Conservation (phyloP, 1,140 invertebrate species). For the Drosophila tropicalis region DNA sequence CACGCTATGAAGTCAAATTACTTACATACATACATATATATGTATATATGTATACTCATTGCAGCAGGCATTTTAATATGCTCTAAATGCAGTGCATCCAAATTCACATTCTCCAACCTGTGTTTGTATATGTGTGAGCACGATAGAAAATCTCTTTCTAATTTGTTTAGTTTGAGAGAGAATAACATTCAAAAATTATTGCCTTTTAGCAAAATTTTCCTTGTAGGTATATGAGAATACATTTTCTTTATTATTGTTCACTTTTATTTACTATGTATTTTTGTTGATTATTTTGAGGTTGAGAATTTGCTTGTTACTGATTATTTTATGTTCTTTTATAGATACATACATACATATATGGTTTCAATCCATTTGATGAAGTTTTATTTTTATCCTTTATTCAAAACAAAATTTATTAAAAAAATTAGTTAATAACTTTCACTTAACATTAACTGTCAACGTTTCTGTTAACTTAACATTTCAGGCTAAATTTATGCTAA, state of each 20-base stretch:
- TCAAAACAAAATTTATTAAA: no score
- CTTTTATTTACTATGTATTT: conserved; percentile 28
- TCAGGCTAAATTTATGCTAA: no score
- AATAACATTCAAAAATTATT: conserved; percentile 46
- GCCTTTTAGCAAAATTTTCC: conserved; percentile 6
- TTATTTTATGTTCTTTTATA: no score
- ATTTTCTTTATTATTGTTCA: conserved; percentile 8
- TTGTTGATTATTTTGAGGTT: conserved; percentile 26
- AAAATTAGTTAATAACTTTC: no score
- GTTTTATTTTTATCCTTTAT: no score
- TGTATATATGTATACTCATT: no score
- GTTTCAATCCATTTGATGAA: no score
- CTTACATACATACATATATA: no score
- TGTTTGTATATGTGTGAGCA: not conserved
- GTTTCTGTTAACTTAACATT: no score
- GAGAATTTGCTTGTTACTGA: not conserved
- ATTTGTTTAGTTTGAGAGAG: conserved; percentile 29
- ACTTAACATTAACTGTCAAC: no score
- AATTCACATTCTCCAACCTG: not conserved
- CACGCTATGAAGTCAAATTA: not conserved
- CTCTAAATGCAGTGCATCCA: not conserved
- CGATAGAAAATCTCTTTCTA: conserved; percentile 26
- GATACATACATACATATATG: no score
- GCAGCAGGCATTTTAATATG: no score
- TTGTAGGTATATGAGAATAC: not conserved